Conservation (phyloP, 2,113 vertebrate genomes). For the Vombatus ursinus region DNA sequence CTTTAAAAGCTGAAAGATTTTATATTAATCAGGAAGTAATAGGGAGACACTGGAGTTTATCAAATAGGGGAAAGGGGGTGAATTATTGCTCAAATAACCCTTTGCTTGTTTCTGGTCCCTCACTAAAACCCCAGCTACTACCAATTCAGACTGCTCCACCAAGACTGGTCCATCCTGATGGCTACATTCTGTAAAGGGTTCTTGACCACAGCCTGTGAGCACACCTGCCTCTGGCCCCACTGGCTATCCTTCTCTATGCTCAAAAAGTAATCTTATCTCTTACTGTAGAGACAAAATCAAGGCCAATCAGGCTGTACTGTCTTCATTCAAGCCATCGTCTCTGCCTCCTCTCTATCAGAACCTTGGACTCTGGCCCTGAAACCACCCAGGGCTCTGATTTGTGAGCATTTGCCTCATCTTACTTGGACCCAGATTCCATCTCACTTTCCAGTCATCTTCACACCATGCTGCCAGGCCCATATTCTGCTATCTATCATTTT, state of each 20-base stretch:
- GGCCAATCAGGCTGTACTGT: background rate
- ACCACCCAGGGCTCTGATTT: background rate
- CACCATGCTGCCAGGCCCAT: background rate
- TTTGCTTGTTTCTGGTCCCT: background rate
- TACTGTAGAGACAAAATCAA: background rate
- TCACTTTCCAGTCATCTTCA: background rate
- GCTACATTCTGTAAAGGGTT: background rate
- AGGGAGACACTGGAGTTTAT: background rate
- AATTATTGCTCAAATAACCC: background rate
- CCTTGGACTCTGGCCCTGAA: background rate
- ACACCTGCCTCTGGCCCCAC: background rate
- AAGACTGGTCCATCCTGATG: background rate
- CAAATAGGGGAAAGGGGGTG: background rate
- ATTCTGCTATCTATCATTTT: background rate
- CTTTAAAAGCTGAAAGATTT: background rate
- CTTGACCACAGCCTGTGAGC: background rate
- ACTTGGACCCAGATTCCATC: background rate
- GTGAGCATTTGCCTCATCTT: background rate
- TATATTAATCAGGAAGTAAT: background rate
- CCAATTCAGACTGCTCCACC: background rate
- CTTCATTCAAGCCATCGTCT: background rate
- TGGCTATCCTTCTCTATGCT: background rate
- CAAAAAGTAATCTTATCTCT: background rate
- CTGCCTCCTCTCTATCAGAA: background rate
- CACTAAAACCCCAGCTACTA: background rate